These are phyloP conservation scores for Oxystoma pomonae DNA, from an alignment of 2,888 invertebrate genomes.

Conservation along the genomic window DNA sequence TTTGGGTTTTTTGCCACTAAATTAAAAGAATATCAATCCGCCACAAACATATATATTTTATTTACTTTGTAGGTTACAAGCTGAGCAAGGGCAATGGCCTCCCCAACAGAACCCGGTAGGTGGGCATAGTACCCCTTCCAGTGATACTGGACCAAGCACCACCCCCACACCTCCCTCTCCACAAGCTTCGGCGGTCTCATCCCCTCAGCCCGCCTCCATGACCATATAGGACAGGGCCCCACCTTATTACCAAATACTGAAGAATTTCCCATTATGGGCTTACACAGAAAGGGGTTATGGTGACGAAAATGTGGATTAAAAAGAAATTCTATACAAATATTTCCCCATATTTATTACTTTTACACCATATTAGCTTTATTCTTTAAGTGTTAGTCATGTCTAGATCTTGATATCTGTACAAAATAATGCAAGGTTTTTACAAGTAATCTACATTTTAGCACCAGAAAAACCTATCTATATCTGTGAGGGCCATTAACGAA, in stretches of 20 bases:
- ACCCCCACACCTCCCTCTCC: constrained; percentile 54
- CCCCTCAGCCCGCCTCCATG: constrained; percentile 34
- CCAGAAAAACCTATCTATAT: too few species aligned
- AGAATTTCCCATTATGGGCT: not conserved
- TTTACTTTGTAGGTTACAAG: constrained; percentile 49
- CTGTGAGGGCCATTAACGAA: too few species aligned
- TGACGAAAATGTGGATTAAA: not conserved
- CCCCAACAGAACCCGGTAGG: constrained; percentile 42
- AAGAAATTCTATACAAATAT: not conserved
- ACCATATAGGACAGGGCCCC: not conserved
- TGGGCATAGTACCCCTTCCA: constrained; percentile 39
- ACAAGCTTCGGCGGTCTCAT: constrained; percentile 48
- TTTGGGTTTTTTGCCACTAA: too few species aligned
- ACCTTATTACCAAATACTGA: not conserved
- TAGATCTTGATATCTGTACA: too few species aligned
- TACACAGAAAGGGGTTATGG: not conserved
- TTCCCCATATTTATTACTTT: not conserved
- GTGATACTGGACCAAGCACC: constrained; percentile 45
- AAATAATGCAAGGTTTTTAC: too few species aligned
- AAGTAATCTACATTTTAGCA: too few species aligned
- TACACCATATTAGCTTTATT: not conserved
- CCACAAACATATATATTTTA: too few species aligned
- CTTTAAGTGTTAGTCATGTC: not conserved
- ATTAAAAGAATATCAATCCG: too few species aligned
- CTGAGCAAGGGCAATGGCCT: constrained; percentile 58